phyloP scores from a whole-genome alignment of 2,797 vertebrate genomes.

The Fistularia commersonii region DNA sequence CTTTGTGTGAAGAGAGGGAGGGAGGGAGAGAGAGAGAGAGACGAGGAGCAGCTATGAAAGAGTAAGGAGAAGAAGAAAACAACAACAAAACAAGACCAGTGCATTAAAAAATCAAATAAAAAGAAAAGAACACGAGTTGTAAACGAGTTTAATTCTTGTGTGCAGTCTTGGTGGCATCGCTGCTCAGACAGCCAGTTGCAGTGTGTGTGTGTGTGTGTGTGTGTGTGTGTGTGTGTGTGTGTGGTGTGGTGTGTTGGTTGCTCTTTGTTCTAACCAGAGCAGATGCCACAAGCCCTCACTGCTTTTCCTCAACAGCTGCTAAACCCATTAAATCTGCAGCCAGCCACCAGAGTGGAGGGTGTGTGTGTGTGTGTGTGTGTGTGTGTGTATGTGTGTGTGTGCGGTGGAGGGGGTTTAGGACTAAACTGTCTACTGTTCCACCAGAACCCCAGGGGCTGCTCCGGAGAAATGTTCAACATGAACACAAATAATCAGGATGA shows the following conservation, averaged over 20 bases:
- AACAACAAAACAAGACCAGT: conserved; percentile 22
- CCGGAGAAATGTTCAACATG: conserved; percentile 46
- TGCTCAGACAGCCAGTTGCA: conserved; percentile 26
- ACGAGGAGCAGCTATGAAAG: background rate
- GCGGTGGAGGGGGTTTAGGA: conserved; percentile 26
- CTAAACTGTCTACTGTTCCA: conserved; percentile 52
- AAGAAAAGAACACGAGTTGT: conserved; percentile 39
- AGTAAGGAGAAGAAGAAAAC: conserved; percentile 14
- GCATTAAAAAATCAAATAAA: conserved; percentile 46
- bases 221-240: too few species aligned
- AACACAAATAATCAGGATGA: conserved; percentile 41
- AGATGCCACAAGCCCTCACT: conserved; percentile 70
- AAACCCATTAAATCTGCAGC: conserved; percentile 74
- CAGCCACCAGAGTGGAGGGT: conserved; percentile 64
- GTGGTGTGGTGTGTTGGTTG: conserved; percentile 43
- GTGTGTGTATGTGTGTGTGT: too few species aligned
- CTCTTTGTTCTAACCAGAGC: conserved; percentile 71
- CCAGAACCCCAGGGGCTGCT: conserved; percentile 56
- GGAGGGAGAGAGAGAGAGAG: too few species aligned
- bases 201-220: conserved; percentile 19
- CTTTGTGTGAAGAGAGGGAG: too few species aligned
- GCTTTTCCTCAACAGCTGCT: conserved; percentile 76
- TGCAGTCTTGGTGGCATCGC: conserved; percentile 41
- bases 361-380: too few species aligned
- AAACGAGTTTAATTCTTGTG: conserved; percentile 38